A percentile compares a stretch with the other conserved stretches of the same genome.
phyloP scores from a whole-genome alignment of 1,140 invertebrate species.

The Bombus soroeensis region DNA sequence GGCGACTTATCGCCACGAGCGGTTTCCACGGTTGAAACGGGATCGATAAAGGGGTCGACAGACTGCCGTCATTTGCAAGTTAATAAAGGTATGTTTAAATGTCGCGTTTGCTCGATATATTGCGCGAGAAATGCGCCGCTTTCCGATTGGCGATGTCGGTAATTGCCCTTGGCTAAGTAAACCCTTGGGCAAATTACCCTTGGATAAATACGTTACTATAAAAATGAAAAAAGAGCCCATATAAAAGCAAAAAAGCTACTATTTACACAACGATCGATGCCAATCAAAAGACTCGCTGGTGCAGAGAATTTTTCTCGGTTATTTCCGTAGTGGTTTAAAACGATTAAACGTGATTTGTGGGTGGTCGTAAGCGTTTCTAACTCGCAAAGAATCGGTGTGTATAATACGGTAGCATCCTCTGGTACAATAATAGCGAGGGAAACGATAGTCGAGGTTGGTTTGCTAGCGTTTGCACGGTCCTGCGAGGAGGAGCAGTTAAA shows the following conservation, averaged over 20 bases:
- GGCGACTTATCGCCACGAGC: slow-evolving; percentile 46
- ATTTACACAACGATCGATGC: too few relatives aligned
- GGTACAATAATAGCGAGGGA: background rate
- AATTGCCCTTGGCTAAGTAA: background rate
- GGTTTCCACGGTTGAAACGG: slow-evolving; percentile 33
- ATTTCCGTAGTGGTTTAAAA: background rate
- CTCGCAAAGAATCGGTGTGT: background rate
- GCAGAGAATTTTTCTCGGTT: too few relatives aligned
- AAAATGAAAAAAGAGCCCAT: background rate
- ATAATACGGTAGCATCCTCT: background rate
- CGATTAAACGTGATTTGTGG: slow-evolving; percentile 9
- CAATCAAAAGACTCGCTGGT: too few relatives aligned
- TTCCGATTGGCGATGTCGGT: background rate
- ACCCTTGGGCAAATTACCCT: too few relatives aligned
- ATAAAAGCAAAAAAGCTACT: background rate
- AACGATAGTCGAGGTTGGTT: slow-evolving; percentile 2
- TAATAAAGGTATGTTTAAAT: slow-evolving; percentile 46
- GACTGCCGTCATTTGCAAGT: slow-evolving; percentile 51
- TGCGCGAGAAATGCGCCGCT: background rate
- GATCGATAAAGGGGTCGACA: slow-evolving; percentile 39
- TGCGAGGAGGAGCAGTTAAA: slow-evolving; percentile 62
- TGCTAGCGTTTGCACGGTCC: slow-evolving; percentile 32
- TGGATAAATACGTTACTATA: background rate
- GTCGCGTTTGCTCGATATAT: background rate
- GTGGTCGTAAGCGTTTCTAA: background rate